A percentile compares a stretch with the other conserved stretches of the same genome.
Conservation (phyloP, 2,113 vertebrate species). For the Benitochromis conjunctus region DNA sequence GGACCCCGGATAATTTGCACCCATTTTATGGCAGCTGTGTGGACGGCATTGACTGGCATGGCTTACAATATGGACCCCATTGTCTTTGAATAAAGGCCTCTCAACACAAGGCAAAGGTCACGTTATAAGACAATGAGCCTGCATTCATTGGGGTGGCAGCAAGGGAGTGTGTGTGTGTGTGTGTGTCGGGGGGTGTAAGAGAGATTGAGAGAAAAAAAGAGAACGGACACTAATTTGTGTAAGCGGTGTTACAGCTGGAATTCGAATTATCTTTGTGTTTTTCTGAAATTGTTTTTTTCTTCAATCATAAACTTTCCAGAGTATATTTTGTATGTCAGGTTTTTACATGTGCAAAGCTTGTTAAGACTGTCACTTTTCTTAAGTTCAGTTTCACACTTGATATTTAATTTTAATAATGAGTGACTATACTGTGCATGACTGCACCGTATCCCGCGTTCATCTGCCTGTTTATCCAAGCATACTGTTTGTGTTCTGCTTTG, state of each 20-base stretch:
- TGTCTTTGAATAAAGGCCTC: conserved; percentile 64
- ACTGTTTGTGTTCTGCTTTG: background rate
- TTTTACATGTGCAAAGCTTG: background rate
- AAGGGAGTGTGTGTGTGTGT: background rate
- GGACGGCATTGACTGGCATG: conserved; percentile 56
- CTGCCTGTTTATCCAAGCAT: background rate
- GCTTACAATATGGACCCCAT: conserved; percentile 64
- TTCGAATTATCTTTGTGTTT: background rate
- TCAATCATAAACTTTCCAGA: background rate
- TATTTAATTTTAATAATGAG: background rate
- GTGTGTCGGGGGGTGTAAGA: background rate
- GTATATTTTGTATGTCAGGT: background rate
- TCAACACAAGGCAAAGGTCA: conserved; percentile 61
- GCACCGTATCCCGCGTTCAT: background rate
- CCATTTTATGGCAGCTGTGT: conserved; percentile 55
- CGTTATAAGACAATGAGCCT: conserved; percentile 48
- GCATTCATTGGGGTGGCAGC: conserved; percentile 10
- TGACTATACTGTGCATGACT: background rate
- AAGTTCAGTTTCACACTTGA: background rate
- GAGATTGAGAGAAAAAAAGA: background rate
- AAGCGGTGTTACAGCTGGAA: background rate
- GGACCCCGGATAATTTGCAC: conserved; percentile 46
- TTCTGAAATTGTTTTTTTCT: background rate
- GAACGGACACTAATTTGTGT: background rate
- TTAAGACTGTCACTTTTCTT: background rate